Conservation (phyloP, 1,140 invertebrate genomes). For the Musca domestica region DNA sequence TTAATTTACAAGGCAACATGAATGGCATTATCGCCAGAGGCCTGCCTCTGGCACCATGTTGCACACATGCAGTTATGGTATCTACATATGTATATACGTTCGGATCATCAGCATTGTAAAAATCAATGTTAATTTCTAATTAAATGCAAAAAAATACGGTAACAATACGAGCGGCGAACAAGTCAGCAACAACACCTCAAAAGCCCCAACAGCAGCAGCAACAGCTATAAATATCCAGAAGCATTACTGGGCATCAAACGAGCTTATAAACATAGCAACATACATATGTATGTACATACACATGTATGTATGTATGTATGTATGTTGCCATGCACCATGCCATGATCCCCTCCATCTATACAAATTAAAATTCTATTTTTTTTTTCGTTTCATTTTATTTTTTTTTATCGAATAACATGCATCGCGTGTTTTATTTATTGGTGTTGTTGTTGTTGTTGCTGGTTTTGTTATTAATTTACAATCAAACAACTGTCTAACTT, state of each 20-base stretch:
- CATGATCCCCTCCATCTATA: no score
- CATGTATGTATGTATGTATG: background rate
- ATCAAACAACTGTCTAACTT: background rate
- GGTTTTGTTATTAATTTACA: background rate
- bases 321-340: background rate
- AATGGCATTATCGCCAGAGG: no score
- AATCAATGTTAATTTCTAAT: background rate
- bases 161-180: slow-evolving; percentile 1
- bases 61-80: no score
- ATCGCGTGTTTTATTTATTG: slow-evolving; percentile 1
- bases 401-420: slow-evolving; percentile 6
- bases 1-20: no score
- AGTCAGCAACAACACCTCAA: slow-evolving; percentile 10
- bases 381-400: background rate
- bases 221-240: slow-evolving; percentile 1
- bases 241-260: no score
- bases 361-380: slow-evolving; percentile 18
- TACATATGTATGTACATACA: background rate
- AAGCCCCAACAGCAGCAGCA: slow-evolving; percentile 8
- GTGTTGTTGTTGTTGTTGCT: no score
- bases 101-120: no score
- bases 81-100: no score
- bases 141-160: slow-evolving; percentile 13
- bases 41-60: no score
- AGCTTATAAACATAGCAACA: no score